A percentile compares a stretch with the other conserved stretches of the same genome.
Evolutionary conservation across 2,797 vertebrate species (phyloP).

Genomic region (Sylvilagus floridanus): DNA sequence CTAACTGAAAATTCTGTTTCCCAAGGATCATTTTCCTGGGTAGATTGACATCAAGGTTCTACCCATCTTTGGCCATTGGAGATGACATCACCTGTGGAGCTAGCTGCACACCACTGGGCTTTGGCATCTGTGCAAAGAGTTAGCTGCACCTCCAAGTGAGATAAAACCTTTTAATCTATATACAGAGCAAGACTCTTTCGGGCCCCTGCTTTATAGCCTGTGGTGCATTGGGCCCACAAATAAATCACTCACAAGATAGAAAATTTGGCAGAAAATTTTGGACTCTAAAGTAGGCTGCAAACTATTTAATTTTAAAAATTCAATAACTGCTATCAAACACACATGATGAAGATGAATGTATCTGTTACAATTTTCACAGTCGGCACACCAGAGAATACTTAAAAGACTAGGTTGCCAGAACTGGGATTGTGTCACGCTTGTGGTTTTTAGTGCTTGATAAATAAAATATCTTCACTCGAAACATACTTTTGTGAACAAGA

Average conservation of each 20-base stretch:
- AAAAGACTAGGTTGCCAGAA: conserved; percentile 68
- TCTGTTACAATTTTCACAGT: conserved; percentile 64
- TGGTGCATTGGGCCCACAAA: conserved; percentile 57
- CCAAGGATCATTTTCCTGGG: background rate
- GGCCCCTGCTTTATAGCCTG: conserved; percentile 56
- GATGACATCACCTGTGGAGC: background rate
- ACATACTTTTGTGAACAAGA: conserved; percentile 34
- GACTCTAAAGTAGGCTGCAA: conserved; percentile 65
- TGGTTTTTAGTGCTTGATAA: conserved; percentile 66
- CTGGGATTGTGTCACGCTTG: conserved; percentile 2
- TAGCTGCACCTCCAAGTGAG: conserved; percentile 18
- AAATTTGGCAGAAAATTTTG: conserved; percentile 72
- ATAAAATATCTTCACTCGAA: conserved; percentile 61
- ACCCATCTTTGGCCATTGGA: background rate
- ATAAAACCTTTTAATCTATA: conserved; percentile 66
- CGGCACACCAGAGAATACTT: conserved; percentile 64
- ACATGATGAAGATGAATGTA: conserved; percentile 78
- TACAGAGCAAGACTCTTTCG: conserved; percentile 47
- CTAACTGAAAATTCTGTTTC: conserved; percentile 64
- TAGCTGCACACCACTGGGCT: background rate
- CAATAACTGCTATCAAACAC: conserved; percentile 75
- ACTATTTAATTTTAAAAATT: conserved; percentile 79
- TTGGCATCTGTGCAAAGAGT: conserved; percentile 1
- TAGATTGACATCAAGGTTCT: background rate
- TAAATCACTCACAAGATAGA: conserved; percentile 76